Percentiles rank a stretch among this genome's conserved stretches.
Conservation (phyloP, 2,797 vertebrate species). For the Phoxinus dragarum region DNA sequence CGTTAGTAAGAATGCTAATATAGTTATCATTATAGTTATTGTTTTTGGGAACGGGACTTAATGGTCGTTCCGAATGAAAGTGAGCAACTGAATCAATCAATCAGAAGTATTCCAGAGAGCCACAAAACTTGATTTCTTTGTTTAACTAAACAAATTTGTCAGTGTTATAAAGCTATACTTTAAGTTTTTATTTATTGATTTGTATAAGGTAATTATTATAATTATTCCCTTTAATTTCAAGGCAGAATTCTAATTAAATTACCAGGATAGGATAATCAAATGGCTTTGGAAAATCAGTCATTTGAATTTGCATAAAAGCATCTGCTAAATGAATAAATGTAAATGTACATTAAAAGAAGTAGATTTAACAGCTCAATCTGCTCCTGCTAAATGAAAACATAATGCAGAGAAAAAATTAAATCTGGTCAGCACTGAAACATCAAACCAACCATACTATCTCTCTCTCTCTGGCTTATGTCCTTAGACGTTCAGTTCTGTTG, state of each 20-base stretch:
- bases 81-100: background rate
- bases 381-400: slow-evolving; percentile 4
- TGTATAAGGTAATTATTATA: background rate
- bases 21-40: background rate
- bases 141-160: background rate
- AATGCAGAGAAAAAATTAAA: slow-evolving; percentile 1
- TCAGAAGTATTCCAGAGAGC: background rate
- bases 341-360: background rate
- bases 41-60: background rate
- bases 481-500: too few species aligned
- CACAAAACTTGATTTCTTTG: background rate
- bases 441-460: background rate
- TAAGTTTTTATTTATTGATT: background rate
- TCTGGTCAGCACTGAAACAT: slow-evolving; percentile 10
- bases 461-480: too few species aligned
- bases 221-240: background rate
- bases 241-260: background rate
- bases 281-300: background rate
- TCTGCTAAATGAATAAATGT: background rate
- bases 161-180: background rate
- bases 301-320: background rate
- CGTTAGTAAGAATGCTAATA: background rate
- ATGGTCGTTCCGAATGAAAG: background rate
- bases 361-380: background rate
- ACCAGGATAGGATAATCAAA: background rate